These are phyloP conservation scores for Stegostoma tigrinum DNA, from an alignment of 2,113 vertebrate genomes.

Conservation along the genomic window DNA sequence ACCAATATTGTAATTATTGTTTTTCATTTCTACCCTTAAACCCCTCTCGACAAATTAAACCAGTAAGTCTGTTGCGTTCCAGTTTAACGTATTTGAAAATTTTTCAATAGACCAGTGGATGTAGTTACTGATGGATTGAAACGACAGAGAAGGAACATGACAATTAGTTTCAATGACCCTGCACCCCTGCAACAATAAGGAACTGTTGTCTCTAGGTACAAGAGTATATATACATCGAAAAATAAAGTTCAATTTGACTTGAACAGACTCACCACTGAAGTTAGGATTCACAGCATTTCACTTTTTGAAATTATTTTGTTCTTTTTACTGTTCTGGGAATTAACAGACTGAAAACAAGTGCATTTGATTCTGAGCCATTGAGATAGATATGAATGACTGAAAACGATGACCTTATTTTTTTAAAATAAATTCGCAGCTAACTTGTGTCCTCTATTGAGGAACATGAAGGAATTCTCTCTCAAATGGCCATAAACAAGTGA, in stretches of 20 bases:
- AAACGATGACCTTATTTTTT: neutral
- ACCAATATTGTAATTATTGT: neutral
- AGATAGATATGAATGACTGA: neutral
- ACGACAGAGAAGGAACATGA: neutral
- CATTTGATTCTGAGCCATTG: neutral
- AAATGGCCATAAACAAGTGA: neutral
- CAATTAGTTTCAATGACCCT: neutral
- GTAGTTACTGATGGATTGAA: no score
- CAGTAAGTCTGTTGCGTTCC: neutral
- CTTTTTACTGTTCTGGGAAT: neutral
- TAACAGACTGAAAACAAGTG: neutral
- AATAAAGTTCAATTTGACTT: neutral
- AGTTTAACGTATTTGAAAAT: neutral
- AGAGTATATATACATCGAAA: neutral
- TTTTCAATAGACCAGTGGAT: neutral
- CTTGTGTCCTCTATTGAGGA: neutral
- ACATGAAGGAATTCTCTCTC: no score
- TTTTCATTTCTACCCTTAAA: neutral
- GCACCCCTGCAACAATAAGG: neutral
- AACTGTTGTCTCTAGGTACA: neutral
- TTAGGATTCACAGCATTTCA: neutral
- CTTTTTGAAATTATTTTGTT: neutral
- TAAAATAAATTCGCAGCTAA: neutral
- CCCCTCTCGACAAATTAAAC: neutral
- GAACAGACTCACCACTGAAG: neutral